Base-by-base conservation (phyloP, 2,888 invertebrate genomes). In the Himalopsyche kuldschensis region DNA sequence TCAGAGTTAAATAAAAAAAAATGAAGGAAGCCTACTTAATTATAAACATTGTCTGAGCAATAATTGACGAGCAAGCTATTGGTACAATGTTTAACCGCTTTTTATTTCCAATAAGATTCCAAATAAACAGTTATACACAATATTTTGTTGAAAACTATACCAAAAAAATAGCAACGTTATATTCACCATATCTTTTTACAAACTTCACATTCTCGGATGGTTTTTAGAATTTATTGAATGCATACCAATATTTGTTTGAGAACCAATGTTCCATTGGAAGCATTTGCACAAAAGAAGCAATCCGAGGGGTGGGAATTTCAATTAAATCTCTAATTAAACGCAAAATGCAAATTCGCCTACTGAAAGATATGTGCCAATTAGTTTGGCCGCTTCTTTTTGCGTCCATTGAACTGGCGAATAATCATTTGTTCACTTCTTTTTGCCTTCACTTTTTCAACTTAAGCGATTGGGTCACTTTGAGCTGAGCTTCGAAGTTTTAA, bases 291-390 rank as follows among this genome's bases (percentile, higher is more conserved):
- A 77, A 77, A 46, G 77, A 77, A 77, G 77, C 77, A 32, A 77
- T 30, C 41, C 32, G 46, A 55, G 55, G 55, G 31, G 32, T 77
- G 77, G 35, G 77, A 32, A 77, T 77, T 77, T 35, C 77, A 55
- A 79, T 79, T 48, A 79, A 79, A 79, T 79, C 79, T 32, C 27
- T 63, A 79, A 79, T 79, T 79, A 79, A 79, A 63, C 31, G 46
- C 63, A 46, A 32, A 46, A 79, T 79, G 32, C 63, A 48, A 79
- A 63, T 79, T 79, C 79, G 31, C 48, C 31, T 32, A 30, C 27
- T 55, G 55, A 77, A 77, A 77, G 77, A 77, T 77, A 35, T 79
- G 32, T 79, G 79, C 79, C 79, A 79, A 79, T 79, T 79, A 79
- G 63, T 63, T 24, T 35, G 77, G 35, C 20, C 31, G 35, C 20